Conservation (phyloP, 2,888 invertebrate genomes). For the Oasisia sp. region DNA sequence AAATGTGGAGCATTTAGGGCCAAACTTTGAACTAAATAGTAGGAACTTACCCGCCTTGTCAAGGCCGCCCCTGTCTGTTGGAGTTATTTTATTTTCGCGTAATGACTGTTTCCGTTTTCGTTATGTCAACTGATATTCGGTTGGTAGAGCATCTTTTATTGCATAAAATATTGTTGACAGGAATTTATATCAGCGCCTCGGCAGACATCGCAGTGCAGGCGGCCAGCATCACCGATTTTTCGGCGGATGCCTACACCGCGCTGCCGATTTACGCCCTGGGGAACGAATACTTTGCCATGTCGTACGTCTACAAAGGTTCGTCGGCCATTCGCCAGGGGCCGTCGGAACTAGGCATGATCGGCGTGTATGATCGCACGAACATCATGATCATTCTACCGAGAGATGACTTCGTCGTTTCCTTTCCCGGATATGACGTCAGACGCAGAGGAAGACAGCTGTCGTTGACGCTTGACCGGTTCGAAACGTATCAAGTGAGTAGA, state of each 20-base stretch:
- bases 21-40: too few relatives aligned
- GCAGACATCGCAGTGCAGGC: constrained; percentile 18
- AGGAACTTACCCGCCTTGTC: too few relatives aligned
- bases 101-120: too few relatives aligned
- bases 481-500: constrained; percentile 25
- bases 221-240: constrained; percentile 26
- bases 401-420: constrained; percentile 9
- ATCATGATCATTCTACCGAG: neutral
- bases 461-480: constrained; percentile 21
- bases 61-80: too few relatives aligned
- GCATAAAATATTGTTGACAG: neutral
- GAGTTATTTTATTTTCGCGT: too few relatives aligned
- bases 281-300: constrained; percentile 43
- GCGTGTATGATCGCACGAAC: constrained; percentile 22
- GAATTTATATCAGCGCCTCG: constrained; percentile 19
- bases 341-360: constrained; percentile 22
- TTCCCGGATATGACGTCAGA: constrained; percentile 24
- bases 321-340: constrained; percentile 21
- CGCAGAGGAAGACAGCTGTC: neutral
- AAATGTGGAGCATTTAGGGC: too few relatives aligned
- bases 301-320: constrained; percentile 31
- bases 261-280: constrained; percentile 47
- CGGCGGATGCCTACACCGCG: constrained; percentile 48
- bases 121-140: too few relatives aligned
- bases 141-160: too few relatives aligned